Base-by-base conservation (phyloP, 2,797 vertebrate species). In the Anguilla pacifica region DNA sequence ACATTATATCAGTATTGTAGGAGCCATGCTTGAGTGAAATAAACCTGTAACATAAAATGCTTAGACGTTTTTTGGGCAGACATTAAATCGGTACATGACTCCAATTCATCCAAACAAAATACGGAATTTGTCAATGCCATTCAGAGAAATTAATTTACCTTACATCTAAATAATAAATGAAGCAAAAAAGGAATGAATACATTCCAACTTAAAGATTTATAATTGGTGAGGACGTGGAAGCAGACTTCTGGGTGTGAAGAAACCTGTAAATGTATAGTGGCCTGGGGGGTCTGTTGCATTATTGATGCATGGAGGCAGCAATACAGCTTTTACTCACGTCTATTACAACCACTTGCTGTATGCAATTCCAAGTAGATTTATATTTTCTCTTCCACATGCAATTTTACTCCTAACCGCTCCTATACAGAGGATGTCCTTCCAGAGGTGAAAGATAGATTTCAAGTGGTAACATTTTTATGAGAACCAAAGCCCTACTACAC, bases 171-270 rank as follows among this genome's bases (percentile, higher is more conserved):
- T 77, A 77, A 43, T 39, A 77, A 77, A 77, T 39, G 6, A 77
- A 6, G 31, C 39, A 17, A 72, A 51, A 74, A 57, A 19, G 70
- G 25, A 55, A 83, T 70, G 59, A 67, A n/a, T 82, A 51, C 31
- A 83, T 82, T 22, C 11, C 46, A 46, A 87, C 84, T 87, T 70
- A 87, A 87, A 84, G 64, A 84, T 84, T 57, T n/a, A 72, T 74
- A 87, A 51, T 74, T 87, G 87, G 81, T 61, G 82, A 84, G 53
- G 51, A 72, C 46, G 51, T 28, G 43, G 49, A 83, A 83, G 49
- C 59, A 51, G 31, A 74, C 10, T 43, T 43, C 85, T 70, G 46
- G 82, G 49, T 86, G 81, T 81, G 85, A 46, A 86, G 55, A 83
- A 57, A 17, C 49, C 43, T 70, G 46, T 85, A 72, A 83, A 88